These are phyloP conservation scores for Strongylocentrotus purpuratus DNA, from an alignment of 35 echinoderm and acorn worm genomes.

Conservation along the genomic window DNA sequence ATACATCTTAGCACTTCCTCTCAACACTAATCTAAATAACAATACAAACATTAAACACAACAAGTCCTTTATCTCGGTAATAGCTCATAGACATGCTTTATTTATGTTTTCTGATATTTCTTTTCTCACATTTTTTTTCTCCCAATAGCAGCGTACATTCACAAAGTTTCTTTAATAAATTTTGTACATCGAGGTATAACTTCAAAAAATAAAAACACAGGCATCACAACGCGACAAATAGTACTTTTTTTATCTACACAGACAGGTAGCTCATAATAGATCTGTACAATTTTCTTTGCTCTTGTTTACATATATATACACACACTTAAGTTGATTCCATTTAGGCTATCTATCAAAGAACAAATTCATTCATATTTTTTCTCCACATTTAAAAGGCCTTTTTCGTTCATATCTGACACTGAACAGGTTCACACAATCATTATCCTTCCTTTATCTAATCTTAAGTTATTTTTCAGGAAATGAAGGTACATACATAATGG, in stretches of 20 bases:
- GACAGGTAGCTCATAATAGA: conserved; percentile 36
- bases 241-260: conserved; percentile 44
- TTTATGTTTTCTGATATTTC: conserved; percentile 24
- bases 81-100: conserved; percentile 47
- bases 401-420: not conserved
- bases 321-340: not conserved
- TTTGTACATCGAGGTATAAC: conserved; percentile 52
- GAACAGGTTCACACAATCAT: not conserved
- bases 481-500: not conserved
- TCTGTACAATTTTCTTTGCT: conserved; percentile 25
- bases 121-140: conserved; percentile 14
- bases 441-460: not conserved
- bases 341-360: not conserved
- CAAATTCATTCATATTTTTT: not conserved
- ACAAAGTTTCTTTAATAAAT: conserved; percentile 35
- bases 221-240: conserved; percentile 28
- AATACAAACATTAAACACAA: not conserved
- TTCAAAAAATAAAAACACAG: conserved; percentile 53
- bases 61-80: not conserved
- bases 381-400: not conserved
- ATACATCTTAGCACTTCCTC: not conserved
- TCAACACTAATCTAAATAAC: not conserved
- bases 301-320: conserved; percentile 30
- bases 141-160: conserved; percentile 25
- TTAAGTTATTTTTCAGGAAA: not conserved